Percentiles rank a stretch among this genome's conserved stretches.
Evolutionary conservation across 2,113 vertebrate genomes (phyloP).

Genomic region (Misgurnus mizolepis): DNA sequence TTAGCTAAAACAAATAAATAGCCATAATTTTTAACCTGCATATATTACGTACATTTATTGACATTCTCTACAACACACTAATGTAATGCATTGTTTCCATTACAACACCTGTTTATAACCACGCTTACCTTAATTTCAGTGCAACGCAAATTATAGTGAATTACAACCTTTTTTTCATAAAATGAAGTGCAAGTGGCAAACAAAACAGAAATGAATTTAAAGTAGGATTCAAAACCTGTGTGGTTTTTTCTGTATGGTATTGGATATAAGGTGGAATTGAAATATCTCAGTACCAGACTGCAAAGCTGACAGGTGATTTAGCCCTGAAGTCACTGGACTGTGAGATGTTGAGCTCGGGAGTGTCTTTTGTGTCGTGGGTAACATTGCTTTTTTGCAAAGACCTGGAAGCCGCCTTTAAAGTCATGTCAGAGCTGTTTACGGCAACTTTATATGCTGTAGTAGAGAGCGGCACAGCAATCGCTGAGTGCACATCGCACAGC

Average conservation of each 20-base stretch:
- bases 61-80: slow-evolving; percentile 48
- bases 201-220: neutral
- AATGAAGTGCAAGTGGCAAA: neutral
- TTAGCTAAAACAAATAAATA: slow-evolving; percentile 67
- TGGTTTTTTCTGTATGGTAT: neutral
- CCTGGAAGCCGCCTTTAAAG: neutral
- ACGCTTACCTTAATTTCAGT: neutral
- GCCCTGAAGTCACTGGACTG: slow-evolving; percentile 22
- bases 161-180: neutral
- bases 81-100: slow-evolving; percentile 4
- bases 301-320: slow-evolving; percentile 27
- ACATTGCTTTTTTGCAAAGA: neutral
- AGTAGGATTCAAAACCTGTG: neutral
- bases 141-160: neutral
- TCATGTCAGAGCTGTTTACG: neutral
- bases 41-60: slow-evolving; percentile 67
- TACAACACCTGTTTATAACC: neutral
- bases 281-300: slow-evolving; percentile 1
- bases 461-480: neutral
- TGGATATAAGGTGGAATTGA: slow-evolving; percentile 8
- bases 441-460: neutral
- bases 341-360: slow-evolving; percentile 14
- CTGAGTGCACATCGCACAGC: neutral
- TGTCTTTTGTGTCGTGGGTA: slow-evolving; percentile 13
- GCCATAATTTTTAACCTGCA: slow-evolving; percentile 59